Evolutionary conservation across 2,113 vertebrate genomes (phyloP), one percentile per base, ranked within the genome.

Genomic region (Trematomus loennbergii): DNA sequence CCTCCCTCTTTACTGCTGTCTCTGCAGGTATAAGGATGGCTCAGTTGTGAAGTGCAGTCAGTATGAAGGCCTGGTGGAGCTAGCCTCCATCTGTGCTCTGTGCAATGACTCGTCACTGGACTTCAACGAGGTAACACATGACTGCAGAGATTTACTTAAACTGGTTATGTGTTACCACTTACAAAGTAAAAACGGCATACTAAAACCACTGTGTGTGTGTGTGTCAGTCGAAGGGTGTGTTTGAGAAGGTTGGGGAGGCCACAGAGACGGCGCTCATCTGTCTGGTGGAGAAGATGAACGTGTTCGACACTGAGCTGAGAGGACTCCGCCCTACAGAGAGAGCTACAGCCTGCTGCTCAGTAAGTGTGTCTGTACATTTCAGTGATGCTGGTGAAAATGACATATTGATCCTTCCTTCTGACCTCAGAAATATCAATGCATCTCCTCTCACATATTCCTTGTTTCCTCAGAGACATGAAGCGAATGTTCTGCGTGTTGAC

Each of bases 281-380:
- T 86, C 93, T 99, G 83, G 98, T 99, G 89, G 98, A 99, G 92
- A 99, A 99, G 90, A 99, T 99, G 98, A 99, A 99, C 0, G 97
- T 98, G 64, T 99, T 99, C 20, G 93, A 98, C 90, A 97, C 96
- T 0, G 94, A 98, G 78, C 87, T 97, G 78, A 92, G 91, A 78
- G 84, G 89, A 9, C 94, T 99, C 18, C 96, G 94, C 22, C 94
- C 85, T 1, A 93, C 95, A 18, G 98, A 99, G 83, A 93, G 97
- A 91, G 97, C 98, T 22, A 96, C 95, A 0, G 96, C 96, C 29
- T 99, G 98, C 93, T 98, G 97, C 11, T 93, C 95, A 0, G 98
- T 99, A 90, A 96, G 94, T 77, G 52, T 53, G 20, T 66, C 25
- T 72, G 40, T 67, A 20, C 52, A 63, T 20, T 63, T 54, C 22